These are phyloP conservation scores for Tetanocera ferruginea DNA, from an alignment of 2,888 invertebrate species.

Conservation along the genomic window DNA sequence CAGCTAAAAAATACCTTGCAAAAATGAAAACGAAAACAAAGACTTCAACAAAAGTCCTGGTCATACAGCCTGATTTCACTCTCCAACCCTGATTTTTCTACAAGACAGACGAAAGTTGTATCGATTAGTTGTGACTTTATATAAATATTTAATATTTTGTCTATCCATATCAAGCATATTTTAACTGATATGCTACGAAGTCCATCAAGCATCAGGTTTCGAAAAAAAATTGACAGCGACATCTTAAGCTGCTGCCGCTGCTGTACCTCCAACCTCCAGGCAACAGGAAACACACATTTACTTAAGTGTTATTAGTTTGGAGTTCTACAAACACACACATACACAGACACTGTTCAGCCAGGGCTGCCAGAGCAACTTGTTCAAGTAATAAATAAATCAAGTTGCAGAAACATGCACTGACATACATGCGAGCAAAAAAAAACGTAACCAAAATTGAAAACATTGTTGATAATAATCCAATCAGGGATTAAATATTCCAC, in stretches of 20 bases:
- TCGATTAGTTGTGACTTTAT: neutral
- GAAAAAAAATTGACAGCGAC: slow-evolving; percentile 36
- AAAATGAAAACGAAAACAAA: neutral
- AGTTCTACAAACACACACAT: slow-evolving; percentile 3
- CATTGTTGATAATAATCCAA: slow-evolving; percentile 32
- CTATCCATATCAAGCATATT: slow-evolving; percentile 3
- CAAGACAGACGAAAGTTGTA: too few species aligned
- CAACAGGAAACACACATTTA: slow-evolving; percentile 50
- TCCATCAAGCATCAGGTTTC: slow-evolving; percentile 31
- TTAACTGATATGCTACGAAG: neutral
- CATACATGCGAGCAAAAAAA: slow-evolving; percentile 16
- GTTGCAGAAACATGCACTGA: slow-evolving; percentile 6
- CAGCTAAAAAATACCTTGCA: too few species aligned
- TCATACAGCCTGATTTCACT: too few species aligned
- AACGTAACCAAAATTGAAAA: neutral
- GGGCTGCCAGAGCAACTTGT: slow-evolving; percentile 13
- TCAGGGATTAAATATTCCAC: slow-evolving; percentile 29
- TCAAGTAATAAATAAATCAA: slow-evolving; percentile 31
- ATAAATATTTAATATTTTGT: slow-evolving; percentile 28
- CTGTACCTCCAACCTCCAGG: slow-evolving; percentile 45
- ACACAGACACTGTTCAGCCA: slow-evolving; percentile 3
- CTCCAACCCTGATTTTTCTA: too few species aligned
- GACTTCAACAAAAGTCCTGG: neutral
- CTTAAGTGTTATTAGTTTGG: slow-evolving; percentile 36
- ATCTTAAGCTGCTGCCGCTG: slow-evolving; percentile 1